Conservation (phyloP, 2,797 vertebrate genomes). For the Hapalemur alaotrensis region DNA sequence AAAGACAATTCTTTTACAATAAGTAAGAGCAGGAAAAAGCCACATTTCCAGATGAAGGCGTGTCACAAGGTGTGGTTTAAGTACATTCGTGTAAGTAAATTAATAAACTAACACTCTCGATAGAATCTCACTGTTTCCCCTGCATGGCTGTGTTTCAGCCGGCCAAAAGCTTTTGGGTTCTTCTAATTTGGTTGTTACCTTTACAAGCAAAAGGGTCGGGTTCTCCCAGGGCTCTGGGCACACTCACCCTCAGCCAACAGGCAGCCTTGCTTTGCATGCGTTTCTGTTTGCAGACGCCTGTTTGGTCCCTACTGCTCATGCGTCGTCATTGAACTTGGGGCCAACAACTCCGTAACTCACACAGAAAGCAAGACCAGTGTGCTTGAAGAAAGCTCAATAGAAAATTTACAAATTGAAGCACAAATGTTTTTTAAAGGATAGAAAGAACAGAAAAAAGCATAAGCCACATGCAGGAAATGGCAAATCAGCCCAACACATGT, state of each 20-base stretch:
- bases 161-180: not conserved
- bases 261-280: not conserved
- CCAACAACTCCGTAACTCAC: not conserved
- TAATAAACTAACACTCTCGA: too few relatives aligned
- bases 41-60: not conserved
- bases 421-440: not conserved
- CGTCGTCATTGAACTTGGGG: not conserved
- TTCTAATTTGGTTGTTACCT: not conserved
- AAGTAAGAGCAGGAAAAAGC: not conserved
- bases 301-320: too few relatives aligned
- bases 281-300: not conserved
- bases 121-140: not conserved
- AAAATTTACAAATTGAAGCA: not conserved
- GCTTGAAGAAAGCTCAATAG: not conserved
- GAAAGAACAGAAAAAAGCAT: not conserved
- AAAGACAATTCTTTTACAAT: not conserved
- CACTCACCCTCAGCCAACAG: not conserved
- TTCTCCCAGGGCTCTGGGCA: not conserved
- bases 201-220: too few relatives aligned
- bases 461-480: not conserved
- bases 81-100: not conserved
- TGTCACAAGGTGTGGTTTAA: not conserved
- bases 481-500: accelerated
- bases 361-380: not conserved
- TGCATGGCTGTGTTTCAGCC: not conserved